These are phyloP conservation scores for Podarcis muralis DNA, from an alignment of 2,113 vertebrate species.

Conservation along the genomic window DNA sequence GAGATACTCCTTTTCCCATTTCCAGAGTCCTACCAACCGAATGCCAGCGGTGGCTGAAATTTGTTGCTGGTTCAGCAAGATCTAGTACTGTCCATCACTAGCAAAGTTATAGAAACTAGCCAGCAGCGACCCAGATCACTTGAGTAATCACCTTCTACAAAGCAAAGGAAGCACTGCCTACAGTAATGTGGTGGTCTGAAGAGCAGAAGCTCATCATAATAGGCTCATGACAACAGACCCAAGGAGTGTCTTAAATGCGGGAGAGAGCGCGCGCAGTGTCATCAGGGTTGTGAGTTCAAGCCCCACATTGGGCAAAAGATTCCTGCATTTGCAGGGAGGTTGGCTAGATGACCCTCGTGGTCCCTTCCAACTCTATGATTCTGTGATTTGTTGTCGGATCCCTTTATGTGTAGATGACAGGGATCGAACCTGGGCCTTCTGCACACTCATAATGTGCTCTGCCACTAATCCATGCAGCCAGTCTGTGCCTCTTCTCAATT, in stretches of 20 bases:
- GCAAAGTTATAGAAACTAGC: no score
- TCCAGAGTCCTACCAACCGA: not conserved
- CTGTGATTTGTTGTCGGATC: no score
- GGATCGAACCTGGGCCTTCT: not conserved
- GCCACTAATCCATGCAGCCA: not conserved
- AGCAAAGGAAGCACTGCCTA: not conserved
- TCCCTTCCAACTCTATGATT: no score
- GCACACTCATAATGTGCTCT: not conserved
- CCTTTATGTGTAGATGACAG: no score
- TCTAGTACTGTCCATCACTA: no score
- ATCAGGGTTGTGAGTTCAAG: no score
- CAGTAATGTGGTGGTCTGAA: not conserved
- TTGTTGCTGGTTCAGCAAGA: not conserved
- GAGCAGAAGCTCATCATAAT: not conserved
- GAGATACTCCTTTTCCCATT: not conserved
- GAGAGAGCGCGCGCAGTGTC: no score
- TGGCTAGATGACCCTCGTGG: no score
- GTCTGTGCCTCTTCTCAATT: not conserved
- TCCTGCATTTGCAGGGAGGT: no score
- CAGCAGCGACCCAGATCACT: no score
- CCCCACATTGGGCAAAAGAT: no score
- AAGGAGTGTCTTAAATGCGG: no score
- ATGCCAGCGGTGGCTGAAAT: not conserved
- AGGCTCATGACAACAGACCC: not conserved
- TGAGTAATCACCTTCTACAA: not conserved